phyloP scores from a whole-genome alignment of 2,888 invertebrate genomes.

The Acronicta psi region DNA sequence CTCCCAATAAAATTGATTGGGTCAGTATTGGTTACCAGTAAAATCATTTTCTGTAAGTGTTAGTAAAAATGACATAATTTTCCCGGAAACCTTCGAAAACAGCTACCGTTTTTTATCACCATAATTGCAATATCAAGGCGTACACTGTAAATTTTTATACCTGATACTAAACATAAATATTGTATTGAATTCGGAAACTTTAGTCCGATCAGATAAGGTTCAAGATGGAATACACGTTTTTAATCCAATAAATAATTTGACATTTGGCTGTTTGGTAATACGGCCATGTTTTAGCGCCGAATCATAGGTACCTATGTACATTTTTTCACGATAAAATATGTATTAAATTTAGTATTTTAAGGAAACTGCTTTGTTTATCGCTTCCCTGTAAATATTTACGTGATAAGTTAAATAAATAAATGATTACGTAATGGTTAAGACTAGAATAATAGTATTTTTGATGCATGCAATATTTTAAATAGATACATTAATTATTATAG shows the following conservation, averaged over 20 bases:
- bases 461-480: neutral
- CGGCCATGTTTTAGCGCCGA: conserved; percentile 15
- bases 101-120: conserved; percentile 27
- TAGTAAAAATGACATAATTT: conserved; percentile 34
- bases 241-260: conserved; percentile 21
- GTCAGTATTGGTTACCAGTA: conserved; percentile 9
- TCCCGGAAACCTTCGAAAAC: conserved; percentile 15
- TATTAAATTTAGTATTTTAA: conserved; percentile 17
- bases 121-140: conserved; percentile 19
- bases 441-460: neutral
- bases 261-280: conserved; percentile 23
- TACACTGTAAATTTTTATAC: conserved; percentile 22
- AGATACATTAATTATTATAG: no score
- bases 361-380: conserved; percentile 12
- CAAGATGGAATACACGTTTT: conserved; percentile 4
- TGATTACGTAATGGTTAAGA: neutral
- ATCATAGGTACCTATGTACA: conserved; percentile 14
- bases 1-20: neutral
- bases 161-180: neutral
- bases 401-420: neutral
- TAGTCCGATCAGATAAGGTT: neutral
- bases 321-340: conserved; percentile 20
- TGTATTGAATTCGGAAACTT: conserved; percentile 4
- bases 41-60: conserved; percentile 19
- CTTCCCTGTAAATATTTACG: conserved; percentile 4